phyloP scores from a whole-genome alignment of 2,113 vertebrate genomes.

The Sinocyclocheilus grahami region DNA sequence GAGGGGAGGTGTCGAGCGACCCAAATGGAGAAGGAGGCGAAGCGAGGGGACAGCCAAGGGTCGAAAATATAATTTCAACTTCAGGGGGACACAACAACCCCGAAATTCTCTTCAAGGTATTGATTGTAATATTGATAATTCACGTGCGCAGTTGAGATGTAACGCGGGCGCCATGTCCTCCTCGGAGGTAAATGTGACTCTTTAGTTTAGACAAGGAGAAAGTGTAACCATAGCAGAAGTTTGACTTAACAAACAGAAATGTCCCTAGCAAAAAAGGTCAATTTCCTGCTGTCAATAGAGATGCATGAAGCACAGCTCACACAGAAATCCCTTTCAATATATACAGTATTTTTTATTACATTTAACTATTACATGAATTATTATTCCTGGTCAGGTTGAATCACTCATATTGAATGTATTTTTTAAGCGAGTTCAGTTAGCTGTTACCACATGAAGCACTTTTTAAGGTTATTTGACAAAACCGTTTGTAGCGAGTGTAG shows the following conservation, averaged over 20 bases:
- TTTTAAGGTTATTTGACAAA: background rate
- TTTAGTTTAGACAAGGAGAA: no score
- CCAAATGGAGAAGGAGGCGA: constrained; percentile 69
- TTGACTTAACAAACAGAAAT: background rate
- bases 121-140: background rate
- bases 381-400: no score
- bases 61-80: background rate
- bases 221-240: background rate
- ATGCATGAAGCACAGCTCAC: no score
- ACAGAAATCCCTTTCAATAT: no score
- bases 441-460: background rate
- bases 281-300: background rate
- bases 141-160: background rate
- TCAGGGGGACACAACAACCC: background rate
- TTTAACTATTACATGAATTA: background rate
- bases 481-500: background rate
- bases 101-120: background rate
- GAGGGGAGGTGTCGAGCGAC: constrained; percentile 66
- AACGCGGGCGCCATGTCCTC: background rate
- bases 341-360: background rate
- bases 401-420: background rate
- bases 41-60: background rate
- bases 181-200: no score
- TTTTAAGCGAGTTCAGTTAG: background rate
- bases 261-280: no score